Evolutionary conservation across 2,797 vertebrate species (phyloP), one percentile per base, ranked within the genome.

Genomic region (Pelobates cultripes): DNA sequence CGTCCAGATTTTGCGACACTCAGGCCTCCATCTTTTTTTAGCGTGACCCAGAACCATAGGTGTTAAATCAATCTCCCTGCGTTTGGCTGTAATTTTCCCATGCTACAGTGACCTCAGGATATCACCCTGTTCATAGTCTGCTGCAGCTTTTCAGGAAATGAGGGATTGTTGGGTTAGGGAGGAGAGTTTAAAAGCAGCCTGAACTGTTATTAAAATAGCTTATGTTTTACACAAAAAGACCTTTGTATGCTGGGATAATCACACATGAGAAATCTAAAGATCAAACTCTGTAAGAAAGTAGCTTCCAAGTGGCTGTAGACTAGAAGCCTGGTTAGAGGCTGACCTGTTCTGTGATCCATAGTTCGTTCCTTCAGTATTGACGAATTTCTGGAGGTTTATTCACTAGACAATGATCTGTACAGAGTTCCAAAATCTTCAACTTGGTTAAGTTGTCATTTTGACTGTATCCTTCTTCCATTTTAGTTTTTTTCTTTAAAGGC

Each of bases 71-170:
- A 41, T 13, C 7, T 57, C 2, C n/a, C 13, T 61, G 40, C 3
- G 13, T 12, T 68, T 44, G 9, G 43, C 67, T 28, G 72, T 61
- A 41, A 60, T n/a, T 81, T 57, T 81, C 79, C 64, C 79, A 81
- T 45, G 73, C 47, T 75, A 15, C 15, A 7, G 4, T 75, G 79
- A 69, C 79, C 79, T 73, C 79, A 68, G 72, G 79, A 75, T 80
- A 28, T 81, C 72, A 81, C 66, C 73, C 3, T 13, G 7, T 28
- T 57, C 45, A 44, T 80, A 70, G 28, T 13, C 55, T n/a, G n/a
- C 10, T 71, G 80, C 66, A 12, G 67, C 73, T 44, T 44, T 71
- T 71, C 80, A 81, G 80, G 80, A 76, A 76, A 70, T 64, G 17
- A 71, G 55, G 43, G 55, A 17, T 66, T 42, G 77, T 60, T n/a